Conservation (phyloP, 2,888 invertebrate species). For the Troides aeacus region DNA sequence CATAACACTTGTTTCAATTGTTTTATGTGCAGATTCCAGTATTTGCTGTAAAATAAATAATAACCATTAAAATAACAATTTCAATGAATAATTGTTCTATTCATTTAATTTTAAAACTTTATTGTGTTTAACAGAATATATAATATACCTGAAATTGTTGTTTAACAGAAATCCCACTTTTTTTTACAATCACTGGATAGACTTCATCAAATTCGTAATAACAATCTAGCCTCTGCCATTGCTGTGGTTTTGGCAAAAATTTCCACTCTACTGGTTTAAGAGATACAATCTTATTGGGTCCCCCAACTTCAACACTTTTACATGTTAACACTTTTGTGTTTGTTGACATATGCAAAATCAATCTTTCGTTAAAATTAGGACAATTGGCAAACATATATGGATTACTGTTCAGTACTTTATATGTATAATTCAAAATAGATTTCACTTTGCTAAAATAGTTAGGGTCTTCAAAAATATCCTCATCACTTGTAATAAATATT, state of each 20-base stretch:
- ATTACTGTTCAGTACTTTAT: conserved; percentile 78
- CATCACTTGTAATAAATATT: conserved; percentile 86
- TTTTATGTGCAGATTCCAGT: conserved; percentile 78
- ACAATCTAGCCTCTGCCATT: conserved; percentile 89
- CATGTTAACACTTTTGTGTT: conserved; percentile 80
- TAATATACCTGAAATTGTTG: conserved; percentile 83
- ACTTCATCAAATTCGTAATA: conserved; percentile 87
- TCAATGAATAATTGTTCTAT: background rate
- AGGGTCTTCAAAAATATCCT: conserved; percentile 81
- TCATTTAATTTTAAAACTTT: background rate
- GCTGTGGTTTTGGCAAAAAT: conserved; percentile 83
- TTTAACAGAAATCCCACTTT: conserved; percentile 82
- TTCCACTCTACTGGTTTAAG: conserved; percentile 88
- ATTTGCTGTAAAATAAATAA: conserved; percentile 75
- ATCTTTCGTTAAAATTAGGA: conserved; percentile 78
- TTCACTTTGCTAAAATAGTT: conserved; percentile 80
- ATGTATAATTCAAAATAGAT: conserved; percentile 77
- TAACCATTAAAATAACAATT: background rate
- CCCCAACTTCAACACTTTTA: conserved; percentile 82
- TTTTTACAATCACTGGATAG: conserved; percentile 83
- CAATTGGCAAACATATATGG: conserved; percentile 82
- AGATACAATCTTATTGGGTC: conserved; percentile 58
- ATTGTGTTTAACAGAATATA: background rate
- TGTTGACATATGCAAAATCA: conserved; percentile 82
- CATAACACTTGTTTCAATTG: conserved; percentile 83